Conservation (phyloP, 2,113 vertebrate genomes). For the Callospermophilus lateralis region DNA sequence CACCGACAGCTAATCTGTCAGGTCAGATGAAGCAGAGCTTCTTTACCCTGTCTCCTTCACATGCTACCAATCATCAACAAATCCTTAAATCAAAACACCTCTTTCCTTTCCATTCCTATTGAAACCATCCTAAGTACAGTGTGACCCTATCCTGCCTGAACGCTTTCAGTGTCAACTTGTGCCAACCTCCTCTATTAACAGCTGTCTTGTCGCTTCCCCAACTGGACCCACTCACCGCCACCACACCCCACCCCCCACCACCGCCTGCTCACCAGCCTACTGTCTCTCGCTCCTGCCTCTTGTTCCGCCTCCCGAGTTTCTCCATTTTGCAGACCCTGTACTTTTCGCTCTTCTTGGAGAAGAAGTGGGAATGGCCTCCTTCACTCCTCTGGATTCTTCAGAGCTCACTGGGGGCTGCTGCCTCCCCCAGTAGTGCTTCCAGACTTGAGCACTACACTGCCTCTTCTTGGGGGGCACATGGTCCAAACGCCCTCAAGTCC, state of each 20-base stretch:
- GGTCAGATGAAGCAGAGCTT: accelerated
- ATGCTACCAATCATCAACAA: too few relatives aligned
- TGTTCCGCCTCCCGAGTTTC: not conserved
- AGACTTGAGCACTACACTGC: too few relatives aligned
- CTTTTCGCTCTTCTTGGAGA: not conserved
- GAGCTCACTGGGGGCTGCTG: too few relatives aligned
- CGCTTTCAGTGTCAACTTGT: not conserved
- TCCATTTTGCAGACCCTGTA: too few relatives aligned
- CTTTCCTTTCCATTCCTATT: not conserved
- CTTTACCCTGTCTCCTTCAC: not conserved
- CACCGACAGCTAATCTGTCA: not conserved
- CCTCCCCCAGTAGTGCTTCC: not conserved
- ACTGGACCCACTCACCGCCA: too few relatives aligned
- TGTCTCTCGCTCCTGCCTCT: too few relatives aligned
- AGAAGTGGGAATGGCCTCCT: not conserved
- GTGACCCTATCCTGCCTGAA: not conserved
- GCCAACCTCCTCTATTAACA: accelerated
- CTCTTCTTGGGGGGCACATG: accelerated
- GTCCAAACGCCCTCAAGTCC: too few relatives aligned
- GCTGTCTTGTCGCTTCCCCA: too few relatives aligned
- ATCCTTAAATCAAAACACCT: not conserved
- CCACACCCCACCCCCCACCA: accelerated
- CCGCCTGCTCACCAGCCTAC: too few relatives aligned
- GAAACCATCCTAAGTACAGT: accelerated
- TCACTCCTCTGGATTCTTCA: not conserved